Conservation (phyloP, 2,888 invertebrate genomes). For the Trachelus iudaicus region DNA sequence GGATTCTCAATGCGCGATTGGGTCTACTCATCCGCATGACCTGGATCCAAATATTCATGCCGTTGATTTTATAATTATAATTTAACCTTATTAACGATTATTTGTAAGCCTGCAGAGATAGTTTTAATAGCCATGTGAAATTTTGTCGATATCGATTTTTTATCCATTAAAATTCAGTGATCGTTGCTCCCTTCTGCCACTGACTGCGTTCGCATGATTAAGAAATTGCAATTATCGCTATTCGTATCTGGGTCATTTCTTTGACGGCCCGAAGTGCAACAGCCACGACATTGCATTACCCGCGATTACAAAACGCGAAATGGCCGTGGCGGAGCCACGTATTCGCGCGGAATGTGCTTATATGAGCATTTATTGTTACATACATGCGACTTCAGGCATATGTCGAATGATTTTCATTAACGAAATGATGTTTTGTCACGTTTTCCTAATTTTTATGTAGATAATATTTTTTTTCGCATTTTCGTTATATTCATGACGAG, state of each 20-base stretch:
- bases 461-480: neutral
- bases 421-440: neutral
- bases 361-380: neutral
- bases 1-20: neutral
- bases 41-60: neutral
- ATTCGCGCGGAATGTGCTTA: slow-evolving; percentile 12
- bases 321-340: neutral
- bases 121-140: neutral
- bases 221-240: neutral
- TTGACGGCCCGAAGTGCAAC: neutral
- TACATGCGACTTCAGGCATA: neutral
- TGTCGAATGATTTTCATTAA: neutral
- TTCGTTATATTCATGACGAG: too few relatives aligned
- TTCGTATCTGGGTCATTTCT: neutral
- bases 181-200: too few relatives aligned
- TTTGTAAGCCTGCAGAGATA: neutral
- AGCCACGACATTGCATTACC: neutral
- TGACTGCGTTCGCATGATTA: neutral
- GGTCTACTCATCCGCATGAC: neutral
- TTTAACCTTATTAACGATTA: neutral
- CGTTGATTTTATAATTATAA: neutral
- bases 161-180: neutral
- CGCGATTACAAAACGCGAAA: neutral
- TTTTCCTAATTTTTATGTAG: neutral
- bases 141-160: neutral